Evolutionary conservation across 2,888 invertebrate genomes (phyloP).

Genomic region (Plebejus argus): DNA sequence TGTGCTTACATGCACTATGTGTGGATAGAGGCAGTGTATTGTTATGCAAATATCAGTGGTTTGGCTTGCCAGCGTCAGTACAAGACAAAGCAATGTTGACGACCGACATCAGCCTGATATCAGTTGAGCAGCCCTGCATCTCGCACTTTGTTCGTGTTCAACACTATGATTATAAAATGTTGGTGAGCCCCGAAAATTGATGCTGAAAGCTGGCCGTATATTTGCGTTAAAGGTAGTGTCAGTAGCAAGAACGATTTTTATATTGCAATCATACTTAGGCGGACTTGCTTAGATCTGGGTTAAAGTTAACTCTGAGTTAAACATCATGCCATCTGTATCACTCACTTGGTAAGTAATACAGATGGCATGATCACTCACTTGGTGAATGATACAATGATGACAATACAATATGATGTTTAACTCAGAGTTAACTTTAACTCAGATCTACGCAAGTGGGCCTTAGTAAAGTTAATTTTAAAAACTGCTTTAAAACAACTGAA

Average conservation of each 20-base stretch:
- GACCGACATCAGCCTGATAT: constrained; percentile 70
- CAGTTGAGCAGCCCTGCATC: constrained; percentile 63
- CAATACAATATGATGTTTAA: too few relatives aligned
- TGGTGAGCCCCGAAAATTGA: background rate
- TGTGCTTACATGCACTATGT: constrained; percentile 38
- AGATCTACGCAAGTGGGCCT: too few relatives aligned
- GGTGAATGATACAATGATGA: too few relatives aligned
- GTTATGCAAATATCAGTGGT: constrained; percentile 76
- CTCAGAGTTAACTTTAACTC: too few relatives aligned
- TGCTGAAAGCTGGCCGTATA: background rate
- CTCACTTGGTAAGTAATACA: too few relatives aligned
- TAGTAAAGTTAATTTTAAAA: background rate
- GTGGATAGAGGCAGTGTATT: constrained; percentile 60
- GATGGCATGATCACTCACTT: too few relatives aligned
- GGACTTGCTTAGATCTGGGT: too few relatives aligned
- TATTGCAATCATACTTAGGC: too few relatives aligned
- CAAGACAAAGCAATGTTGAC: constrained; percentile 78
- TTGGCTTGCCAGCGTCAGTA: constrained; percentile 70
- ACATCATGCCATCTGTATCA: too few relatives aligned
- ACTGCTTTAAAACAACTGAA: background rate
- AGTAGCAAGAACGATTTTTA: background rate
- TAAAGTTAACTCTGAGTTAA: too few relatives aligned
- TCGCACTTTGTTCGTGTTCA: constrained; percentile 52
- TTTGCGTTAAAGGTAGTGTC: background rate
- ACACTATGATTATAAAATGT: constrained; percentile 39